These are phyloP conservation scores for Nasonia oneida DNA, from an alignment of 2,888 invertebrate species.

Conservation along the genomic window DNA sequence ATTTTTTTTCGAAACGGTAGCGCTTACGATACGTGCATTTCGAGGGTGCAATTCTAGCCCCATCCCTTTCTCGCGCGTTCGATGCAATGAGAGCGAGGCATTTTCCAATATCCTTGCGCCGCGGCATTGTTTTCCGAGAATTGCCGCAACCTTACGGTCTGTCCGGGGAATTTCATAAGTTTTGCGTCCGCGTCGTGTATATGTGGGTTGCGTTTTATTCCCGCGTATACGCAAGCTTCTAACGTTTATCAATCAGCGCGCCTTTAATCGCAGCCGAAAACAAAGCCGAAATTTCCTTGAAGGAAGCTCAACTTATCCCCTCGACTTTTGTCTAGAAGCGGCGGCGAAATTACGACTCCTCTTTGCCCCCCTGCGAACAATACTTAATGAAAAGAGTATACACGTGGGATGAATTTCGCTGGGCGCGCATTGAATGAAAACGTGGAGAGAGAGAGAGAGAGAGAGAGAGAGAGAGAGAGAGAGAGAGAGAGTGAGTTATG, in stretches of 20 bases:
- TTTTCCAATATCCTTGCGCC: slow-evolving; percentile 33
- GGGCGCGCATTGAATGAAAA: slow-evolving; percentile 45
- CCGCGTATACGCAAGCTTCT: background rate
- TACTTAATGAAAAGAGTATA: slow-evolving; percentile 53
- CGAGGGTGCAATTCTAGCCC: background rate
- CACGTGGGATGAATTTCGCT: slow-evolving; percentile 39
- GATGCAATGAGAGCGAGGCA: slow-evolving; percentile 24
- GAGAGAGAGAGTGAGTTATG: background rate
- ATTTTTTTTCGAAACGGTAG: too few relatives aligned
- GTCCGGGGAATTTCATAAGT: slow-evolving; percentile 32
- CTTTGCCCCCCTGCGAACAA: background rate
- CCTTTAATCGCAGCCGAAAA: background rate
- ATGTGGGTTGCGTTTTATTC: too few relatives aligned
- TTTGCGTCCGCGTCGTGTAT: too few relatives aligned
- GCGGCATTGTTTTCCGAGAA: slow-evolving; percentile 12
- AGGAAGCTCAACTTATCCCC: slow-evolving; percentile 37
- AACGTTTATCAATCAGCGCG: background rate
- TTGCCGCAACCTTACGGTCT: background rate
- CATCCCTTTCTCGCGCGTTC: background rate
- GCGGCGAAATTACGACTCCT: slow-evolving; percentile 38
- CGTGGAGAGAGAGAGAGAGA: background rate
- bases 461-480: background rate
- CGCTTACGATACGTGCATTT: background rate
- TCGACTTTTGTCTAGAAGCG: slow-evolving; percentile 27
- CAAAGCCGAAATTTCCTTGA: slow-evolving; percentile 35